These are phyloP conservation scores for Dasyornis broadbenti DNA, from an alignment of 2,113 vertebrate genomes.

Conservation along the genomic window DNA sequence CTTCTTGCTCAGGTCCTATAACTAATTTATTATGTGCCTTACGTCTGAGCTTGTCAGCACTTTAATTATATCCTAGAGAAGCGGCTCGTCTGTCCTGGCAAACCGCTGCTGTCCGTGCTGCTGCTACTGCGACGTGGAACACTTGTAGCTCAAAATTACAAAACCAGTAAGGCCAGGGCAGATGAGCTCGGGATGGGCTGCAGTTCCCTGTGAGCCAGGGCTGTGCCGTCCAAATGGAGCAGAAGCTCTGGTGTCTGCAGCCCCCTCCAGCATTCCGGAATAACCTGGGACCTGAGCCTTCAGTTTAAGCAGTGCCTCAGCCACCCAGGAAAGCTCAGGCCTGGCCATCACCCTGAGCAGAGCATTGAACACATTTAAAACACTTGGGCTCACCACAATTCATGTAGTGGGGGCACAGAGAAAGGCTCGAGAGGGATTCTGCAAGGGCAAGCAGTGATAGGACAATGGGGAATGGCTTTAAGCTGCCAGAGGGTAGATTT, in stretches of 20 bases:
- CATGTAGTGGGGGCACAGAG: neutral
- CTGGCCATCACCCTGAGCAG: neutral
- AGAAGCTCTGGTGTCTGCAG: neutral
- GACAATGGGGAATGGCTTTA: neutral
- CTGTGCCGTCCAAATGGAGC: accelerated
- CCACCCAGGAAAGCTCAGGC: neutral
- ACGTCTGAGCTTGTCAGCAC: constrained; percentile 2
- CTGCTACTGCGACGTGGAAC: neutral
- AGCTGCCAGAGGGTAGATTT: neutral
- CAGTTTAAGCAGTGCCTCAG: neutral
- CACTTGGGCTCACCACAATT: neutral
- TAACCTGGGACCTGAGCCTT: neutral
- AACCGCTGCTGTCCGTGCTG: neutral
- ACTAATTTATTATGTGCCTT: constrained; percentile 36
- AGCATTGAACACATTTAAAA: neutral
- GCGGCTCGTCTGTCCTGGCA: neutral
- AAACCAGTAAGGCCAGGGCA: neutral
- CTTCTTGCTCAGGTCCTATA: constrained; percentile 9
- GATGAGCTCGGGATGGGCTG: neutral
- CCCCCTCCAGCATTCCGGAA: neutral
- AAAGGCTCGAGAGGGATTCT: neutral
- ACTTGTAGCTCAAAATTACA: neutral
- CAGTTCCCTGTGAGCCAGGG: neutral
- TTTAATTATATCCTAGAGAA: constrained; percentile 32
- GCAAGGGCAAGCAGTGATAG: neutral